Conservation (phyloP, 2,797 vertebrate genomes). For the Gallinago solitaria region DNA sequence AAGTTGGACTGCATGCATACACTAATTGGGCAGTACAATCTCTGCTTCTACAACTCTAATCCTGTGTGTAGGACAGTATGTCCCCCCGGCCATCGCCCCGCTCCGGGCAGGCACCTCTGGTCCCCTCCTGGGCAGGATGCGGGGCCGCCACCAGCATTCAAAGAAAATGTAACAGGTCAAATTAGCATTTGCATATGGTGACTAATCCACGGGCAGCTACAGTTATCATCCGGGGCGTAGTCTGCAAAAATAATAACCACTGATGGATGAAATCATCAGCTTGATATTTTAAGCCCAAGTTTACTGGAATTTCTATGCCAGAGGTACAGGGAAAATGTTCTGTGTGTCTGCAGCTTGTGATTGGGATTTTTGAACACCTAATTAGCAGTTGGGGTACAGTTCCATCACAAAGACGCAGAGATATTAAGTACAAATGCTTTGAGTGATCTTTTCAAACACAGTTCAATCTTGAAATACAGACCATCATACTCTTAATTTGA, state of each 20-base stretch:
- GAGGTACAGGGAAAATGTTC: neutral
- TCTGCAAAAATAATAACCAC: constrained; percentile 10
- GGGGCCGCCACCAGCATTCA: neutral
- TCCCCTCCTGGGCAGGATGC: neutral
- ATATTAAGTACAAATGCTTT: neutral
- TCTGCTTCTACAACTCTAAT: neutral
- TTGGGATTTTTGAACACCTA: neutral
- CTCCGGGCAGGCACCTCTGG: neutral
- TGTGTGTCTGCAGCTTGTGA: neutral
- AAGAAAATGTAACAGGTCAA: neutral
- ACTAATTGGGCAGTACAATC: neutral
- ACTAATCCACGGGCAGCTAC: constrained; percentile 26
- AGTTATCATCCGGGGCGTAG: neutral
- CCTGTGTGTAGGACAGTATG: accelerated
- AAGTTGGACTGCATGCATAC: neutral
- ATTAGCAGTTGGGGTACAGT: neutral
- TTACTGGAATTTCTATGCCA: neutral
- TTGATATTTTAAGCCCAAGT: constrained; percentile 23
- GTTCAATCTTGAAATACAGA: neutral
- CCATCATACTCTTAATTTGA: neutral
- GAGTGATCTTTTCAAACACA: neutral
- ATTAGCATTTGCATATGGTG: neutral
- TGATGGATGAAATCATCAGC: constrained; percentile 24
- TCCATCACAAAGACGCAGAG: neutral
- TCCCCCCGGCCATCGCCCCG: accelerated